These are phyloP conservation scores for Steatornis caripensis DNA, from an alignment of 2,113 vertebrate genomes.

Conservation along the genomic window DNA sequence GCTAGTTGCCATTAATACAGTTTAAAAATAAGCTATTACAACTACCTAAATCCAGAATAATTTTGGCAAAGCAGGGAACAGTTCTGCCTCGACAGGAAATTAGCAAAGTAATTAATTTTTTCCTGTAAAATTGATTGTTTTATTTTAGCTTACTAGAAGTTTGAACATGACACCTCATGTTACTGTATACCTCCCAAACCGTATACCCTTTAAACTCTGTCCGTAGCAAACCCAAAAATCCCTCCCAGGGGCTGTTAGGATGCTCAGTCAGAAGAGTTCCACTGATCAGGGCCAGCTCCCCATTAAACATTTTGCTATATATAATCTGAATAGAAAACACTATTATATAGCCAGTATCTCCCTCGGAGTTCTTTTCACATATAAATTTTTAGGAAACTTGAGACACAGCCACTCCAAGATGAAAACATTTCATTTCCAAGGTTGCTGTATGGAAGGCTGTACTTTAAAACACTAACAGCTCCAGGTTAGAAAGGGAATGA, in stretches of 20 bases:
- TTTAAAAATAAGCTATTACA: background rate
- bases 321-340: background rate
- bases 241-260: background rate
- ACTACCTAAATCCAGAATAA: background rate
- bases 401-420: background rate
- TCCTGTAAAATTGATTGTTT: background rate
- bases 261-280: background rate
- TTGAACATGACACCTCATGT: background rate
- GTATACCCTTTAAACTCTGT: background rate
- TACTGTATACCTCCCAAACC: background rate
- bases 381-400: background rate
- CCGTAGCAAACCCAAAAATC: background rate
- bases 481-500: background rate
- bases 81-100: background rate
- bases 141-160: background rate
- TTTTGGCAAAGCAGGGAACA: background rate
- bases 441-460: background rate
- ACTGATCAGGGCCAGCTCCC: background rate
- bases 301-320: background rate
- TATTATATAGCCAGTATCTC: background rate
- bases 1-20: background rate
- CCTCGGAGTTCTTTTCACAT: background rate
- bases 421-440: background rate
- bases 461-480: background rate
- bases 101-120: background rate